Conservation (phyloP, 2,888 invertebrate species). For the Amphipyra berbera region DNA sequence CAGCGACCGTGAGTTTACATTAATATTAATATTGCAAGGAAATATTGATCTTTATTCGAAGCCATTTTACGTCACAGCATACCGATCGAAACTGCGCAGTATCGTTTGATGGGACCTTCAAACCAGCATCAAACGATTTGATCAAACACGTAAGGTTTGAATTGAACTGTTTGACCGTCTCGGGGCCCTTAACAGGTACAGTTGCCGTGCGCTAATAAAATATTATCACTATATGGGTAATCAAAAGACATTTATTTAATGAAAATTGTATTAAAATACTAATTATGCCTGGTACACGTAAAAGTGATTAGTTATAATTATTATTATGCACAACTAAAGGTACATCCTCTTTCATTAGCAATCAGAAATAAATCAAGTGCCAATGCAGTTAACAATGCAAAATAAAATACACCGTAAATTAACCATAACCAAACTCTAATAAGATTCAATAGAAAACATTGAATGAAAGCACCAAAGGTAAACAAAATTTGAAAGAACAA, state of each 20-base stretch:
- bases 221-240: conserved; percentile 18
- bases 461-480: conserved; percentile 85
- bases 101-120: no score
- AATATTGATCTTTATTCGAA: no score
- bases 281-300: conserved; percentile 51
- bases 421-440: conserved; percentile 82
- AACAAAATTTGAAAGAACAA: conserved; percentile 87
- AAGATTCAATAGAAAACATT: conserved; percentile 84
- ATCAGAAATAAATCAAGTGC: conserved; percentile 83
- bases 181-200: no score
- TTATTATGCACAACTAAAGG: conserved; percentile 83
- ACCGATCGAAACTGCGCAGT: no score
- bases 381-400: conserved; percentile 78
- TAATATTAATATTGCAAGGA: no score
- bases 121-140: no score
- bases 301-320: conserved; percentile 41
- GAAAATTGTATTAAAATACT: conserved; percentile 49
- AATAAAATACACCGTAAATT: conserved; percentile 82
- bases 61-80: no score
- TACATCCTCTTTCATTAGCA: conserved; percentile 86
- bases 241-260: conserved; percentile 49
- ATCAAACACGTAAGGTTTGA: no score
- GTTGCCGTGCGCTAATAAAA: no score
- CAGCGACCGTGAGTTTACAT: no score
- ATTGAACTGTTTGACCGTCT: no score